phyloP scores from a whole-genome alignment of 2,113 vertebrate species.

The Pituophis catenifer region DNA sequence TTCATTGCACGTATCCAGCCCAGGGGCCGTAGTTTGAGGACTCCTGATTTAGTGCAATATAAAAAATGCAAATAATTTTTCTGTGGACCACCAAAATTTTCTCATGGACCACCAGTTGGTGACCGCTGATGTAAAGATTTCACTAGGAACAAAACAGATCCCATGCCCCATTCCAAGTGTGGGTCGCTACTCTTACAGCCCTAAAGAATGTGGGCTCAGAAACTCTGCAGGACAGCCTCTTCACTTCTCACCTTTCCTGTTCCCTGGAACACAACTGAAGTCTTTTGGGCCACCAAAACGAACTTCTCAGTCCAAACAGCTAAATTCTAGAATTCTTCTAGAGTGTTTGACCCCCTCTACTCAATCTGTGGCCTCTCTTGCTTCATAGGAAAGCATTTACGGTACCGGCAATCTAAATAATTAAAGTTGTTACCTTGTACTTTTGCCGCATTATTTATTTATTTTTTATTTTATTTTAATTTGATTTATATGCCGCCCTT shows the following conservation, averaged over 20 bases:
- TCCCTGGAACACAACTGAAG: background rate
- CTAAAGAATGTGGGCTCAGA: background rate
- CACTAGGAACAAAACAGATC: background rate
- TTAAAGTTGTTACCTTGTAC: background rate
- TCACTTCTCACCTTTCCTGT: background rate
- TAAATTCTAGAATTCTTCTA: background rate
- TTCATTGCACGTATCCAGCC: too few species aligned
- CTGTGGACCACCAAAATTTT: too few species aligned
- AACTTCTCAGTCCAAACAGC: background rate
- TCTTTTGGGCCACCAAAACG: background rate
- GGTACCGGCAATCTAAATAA: background rate
- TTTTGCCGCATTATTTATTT: background rate
- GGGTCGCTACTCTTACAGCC: background rate
- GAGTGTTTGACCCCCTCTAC: background rate
- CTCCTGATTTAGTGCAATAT: too few species aligned
- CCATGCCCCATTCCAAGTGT: background rate
- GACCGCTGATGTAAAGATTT: background rate
- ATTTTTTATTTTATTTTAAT: too few species aligned
- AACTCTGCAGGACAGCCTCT: background rate
- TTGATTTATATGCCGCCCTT: too few species aligned
- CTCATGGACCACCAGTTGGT: too few species aligned
- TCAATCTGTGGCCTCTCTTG: background rate
- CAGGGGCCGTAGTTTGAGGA: too few species aligned
- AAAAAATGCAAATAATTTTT: too few species aligned
- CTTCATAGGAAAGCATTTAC: background rate